phyloP scores from a whole-genome alignment of 2,797 vertebrate species.

The Zonotrichia albicollis region DNA sequence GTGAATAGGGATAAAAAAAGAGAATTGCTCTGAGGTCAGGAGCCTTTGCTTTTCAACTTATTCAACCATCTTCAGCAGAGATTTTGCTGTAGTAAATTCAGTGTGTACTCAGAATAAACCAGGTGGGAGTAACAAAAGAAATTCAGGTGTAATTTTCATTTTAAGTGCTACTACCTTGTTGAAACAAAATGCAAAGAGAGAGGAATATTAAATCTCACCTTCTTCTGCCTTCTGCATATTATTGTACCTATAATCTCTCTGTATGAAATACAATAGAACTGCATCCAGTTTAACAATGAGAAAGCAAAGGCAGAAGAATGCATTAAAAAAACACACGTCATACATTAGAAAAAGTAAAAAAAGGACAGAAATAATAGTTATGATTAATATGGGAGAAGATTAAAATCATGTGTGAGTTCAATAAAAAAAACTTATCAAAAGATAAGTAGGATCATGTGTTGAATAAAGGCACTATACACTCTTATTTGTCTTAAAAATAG shows the following conservation, averaged over 20 bases:
- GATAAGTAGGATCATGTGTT: not conserved
- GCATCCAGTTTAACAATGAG: not conserved
- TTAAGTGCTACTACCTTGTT: not conserved
- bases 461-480: not conserved
- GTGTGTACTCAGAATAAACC: not conserved
- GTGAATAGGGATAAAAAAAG: slow-evolving; percentile 7
- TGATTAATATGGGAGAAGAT: not conserved
- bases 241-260: not conserved
- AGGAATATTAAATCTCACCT: not conserved
- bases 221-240: not conserved
- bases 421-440: not conserved
- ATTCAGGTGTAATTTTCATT: slow-evolving; percentile 4
- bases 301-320: not conserved
- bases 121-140: not conserved
- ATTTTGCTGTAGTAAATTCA: slow-evolving; percentile 14
- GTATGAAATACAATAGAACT: not conserved
- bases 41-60: not conserved
- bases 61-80: not conserved
- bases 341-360: not conserved
- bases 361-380: not conserved
- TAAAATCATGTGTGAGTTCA: not conserved
- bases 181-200: not conserved
- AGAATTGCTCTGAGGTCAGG: not conserved
- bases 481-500: slow-evolving; percentile 34
- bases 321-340: not conserved